Base-by-base conservation (phyloP, 35 echinoderm and acorn worm genomes). In the Eucidaris tribuloides region DNA sequence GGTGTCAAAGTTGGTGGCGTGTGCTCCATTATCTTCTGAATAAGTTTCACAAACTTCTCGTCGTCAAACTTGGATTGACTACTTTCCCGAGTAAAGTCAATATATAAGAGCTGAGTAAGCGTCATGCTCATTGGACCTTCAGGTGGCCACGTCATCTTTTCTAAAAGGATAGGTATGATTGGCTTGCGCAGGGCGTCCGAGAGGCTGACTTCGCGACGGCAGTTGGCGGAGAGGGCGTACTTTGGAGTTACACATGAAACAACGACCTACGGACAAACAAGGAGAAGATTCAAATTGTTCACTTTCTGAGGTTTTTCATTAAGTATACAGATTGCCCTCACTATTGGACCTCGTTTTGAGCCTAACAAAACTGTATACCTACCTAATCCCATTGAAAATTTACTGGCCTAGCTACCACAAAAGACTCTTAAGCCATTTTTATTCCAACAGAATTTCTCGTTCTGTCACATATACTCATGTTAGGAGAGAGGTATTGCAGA, bases 71-170 rank as follows among this genome's bases (percentile, higher is more conserved):
- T 41, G 35, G 52, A 29, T 41, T 92, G 89, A 60, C 79, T 92
- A 2, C 32, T 48, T 37, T 88, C 84, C 1, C 68, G 79, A 19
- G 81, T 97, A 45, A 92, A 97, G 65, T 97, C 94, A 19, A 97
- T 97, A 46, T 97, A 97, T 27, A 97, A 66, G 15, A 97, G 86
- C 85, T 97, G 94, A 18, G 89, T 92, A 68, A 97, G 92, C 29
- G 94, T 88, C 89, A 97, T 92, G 77, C 81, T 89, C 94, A 97
- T 97, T 79, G 94, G 94, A 29, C 94, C 94, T 62, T 91, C 84
- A 7, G 89, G 94, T 32, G 94, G 94, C 94, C 94, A 97, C 29
- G 89, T 82, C 85, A 92, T 89, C 7, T 85, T 42, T 65, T 92
- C 71, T 65, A 92, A 57, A 5, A 97, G 60, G 2, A 97, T 34